These are phyloP conservation scores for Mus pahari DNA, from an alignment of 2,113 vertebrate genomes.

Conservation along the genomic window DNA sequence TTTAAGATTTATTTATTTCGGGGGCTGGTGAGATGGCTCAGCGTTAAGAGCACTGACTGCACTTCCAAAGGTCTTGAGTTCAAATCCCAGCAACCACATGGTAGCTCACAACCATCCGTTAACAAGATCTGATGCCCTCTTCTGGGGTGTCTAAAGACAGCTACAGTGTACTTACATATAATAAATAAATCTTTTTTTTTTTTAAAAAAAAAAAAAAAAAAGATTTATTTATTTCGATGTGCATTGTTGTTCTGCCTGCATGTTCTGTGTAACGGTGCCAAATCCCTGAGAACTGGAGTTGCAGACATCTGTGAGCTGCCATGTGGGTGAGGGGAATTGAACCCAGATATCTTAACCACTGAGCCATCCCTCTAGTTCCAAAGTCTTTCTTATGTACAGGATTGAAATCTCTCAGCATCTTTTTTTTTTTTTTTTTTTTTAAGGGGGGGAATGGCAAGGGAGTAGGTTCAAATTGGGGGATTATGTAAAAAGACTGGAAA, in stretches of 20 bases:
- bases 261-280: not conserved
- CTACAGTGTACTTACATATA: too few species aligned
- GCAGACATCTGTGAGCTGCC: not conserved
- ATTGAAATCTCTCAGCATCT: not conserved
- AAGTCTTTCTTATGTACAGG: not conserved
- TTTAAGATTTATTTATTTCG: too few species aligned
- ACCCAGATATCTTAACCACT: not conserved
- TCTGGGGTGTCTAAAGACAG: too few species aligned
- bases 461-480: not conserved
- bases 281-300: not conserved
- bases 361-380: not conserved
- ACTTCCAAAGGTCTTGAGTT: too few species aligned
- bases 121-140: too few species aligned
- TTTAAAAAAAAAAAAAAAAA: not conserved
- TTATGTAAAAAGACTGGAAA: constrained; percentile 6
- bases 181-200: not conserved
- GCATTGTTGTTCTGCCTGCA: not conserved
- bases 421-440: not conserved
- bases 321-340: not conserved
- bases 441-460: not conserved
- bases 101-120: too few species aligned
- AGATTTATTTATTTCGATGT: not conserved
- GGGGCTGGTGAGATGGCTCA: too few species aligned
- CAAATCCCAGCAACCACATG: too few species aligned
- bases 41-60: too few species aligned